Evolutionary conservation across 2,888 invertebrate species (phyloP).

Genomic region (Eristalis pertinax): DNA sequence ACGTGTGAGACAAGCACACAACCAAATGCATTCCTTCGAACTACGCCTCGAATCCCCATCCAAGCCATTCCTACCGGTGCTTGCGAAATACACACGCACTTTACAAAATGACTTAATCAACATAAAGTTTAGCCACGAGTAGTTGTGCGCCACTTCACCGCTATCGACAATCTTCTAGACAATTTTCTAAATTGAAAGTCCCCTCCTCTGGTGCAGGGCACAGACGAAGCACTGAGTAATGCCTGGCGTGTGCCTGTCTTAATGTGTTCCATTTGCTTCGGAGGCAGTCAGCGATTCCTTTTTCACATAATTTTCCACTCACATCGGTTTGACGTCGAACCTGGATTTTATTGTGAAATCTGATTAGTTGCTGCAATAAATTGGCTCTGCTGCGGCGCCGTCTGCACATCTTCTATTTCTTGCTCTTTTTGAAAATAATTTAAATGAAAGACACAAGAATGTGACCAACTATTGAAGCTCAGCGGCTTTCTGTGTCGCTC

Average conservation of each 20-base stretch:
- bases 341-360: not conserved
- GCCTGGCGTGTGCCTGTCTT: not conserved
- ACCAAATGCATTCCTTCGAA: not conserved
- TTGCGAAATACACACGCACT: not conserved
- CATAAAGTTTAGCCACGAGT: not conserved
- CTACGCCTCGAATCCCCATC: not conserved
- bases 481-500: too few relatives aligned
- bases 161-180: conserved; percentile 6
- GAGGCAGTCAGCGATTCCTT: not conserved
- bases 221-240: not conserved
- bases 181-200: conserved; percentile 22
- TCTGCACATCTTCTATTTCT: too few relatives aligned
- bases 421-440: too few relatives aligned
- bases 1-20: too few relatives aligned
- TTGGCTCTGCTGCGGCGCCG: too few relatives aligned
- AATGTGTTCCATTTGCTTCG: not conserved
- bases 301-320: not conserved
- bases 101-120: not conserved
- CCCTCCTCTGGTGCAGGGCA: not conserved
- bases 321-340: not conserved
- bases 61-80: not conserved
- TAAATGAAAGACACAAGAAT: too few relatives aligned
- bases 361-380: too few relatives aligned
- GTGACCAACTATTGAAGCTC: too few relatives aligned
- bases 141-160: not conserved